Evolutionary conservation across 1,140 invertebrate genomes (phyloP), one percentile per base, ranked within the genome.

Genomic region (Ephestia elutella): DNA sequence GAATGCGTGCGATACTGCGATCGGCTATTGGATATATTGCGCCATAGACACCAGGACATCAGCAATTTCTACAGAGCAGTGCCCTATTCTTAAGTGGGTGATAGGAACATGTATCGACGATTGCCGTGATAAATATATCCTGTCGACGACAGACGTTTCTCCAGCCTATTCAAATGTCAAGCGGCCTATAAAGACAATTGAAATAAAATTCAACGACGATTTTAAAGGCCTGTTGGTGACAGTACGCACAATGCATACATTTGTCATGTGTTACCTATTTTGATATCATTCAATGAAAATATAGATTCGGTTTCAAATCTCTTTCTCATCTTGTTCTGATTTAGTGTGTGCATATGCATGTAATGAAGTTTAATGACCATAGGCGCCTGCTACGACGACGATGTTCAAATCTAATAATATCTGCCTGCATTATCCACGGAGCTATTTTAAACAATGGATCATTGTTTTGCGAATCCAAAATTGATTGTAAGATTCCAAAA

Each of bases 311-410:
- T 32, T 44, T 44, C n/a, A 44, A 5, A 17, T 17, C 5, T 44
- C 5, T 44, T 44, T 44, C 15, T 15, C 13, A 44, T 44, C 13
- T 44, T 15, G 10, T 15, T 44, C n/a, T 5, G 38, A 17, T 44
- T 44, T 17, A 15, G 38, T 44, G 18, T 11, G 17, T 53, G 20
- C 20, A 21, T 60, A 54, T 63, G 60, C 63, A 68, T 71, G 71
- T 73, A 65, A 66, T 60, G 55, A 75, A 71, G 75, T 72, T 68
- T 71, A 73, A 66, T 65, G 73, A 78, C 75, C 75, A 63, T 70
- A 60, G 68, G 63, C 49, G 59, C 59, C 51, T 59, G 58, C 30
- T 44, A 44, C 53, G 64, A 63, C 53, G 59, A 48, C 64, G 49
- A 54, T 49, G 3, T n/a, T n/a, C 21, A 11, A 65, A 57, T 70